Evolutionary conservation across 2,797 vertebrate genomes (phyloP), one percentile per base, ranked within the genome.

Genomic region (Paramormyrops hopkinsi): DNA sequence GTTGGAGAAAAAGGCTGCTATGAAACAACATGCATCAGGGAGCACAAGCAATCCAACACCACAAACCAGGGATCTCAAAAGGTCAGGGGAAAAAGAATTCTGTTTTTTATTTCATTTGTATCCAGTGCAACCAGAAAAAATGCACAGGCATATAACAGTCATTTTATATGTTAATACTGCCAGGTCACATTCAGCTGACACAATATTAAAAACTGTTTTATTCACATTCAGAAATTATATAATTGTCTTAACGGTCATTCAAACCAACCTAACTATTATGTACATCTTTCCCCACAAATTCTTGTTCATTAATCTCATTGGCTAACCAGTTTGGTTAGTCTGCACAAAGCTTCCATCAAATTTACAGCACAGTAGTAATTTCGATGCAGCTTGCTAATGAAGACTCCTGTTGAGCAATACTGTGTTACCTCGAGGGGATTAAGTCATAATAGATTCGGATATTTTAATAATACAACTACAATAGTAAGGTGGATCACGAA

Each of bases 381-480:
- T 73, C 41, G 19, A 46, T 46, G 82, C 44, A 37, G 65, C 29
- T 73, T 73, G 46, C 76, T 82, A 82, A 82, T 82, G 6, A 82
- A 82, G 76, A 82, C 37, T 82, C 76, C 19, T 41, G 37, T 46
- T 82, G 41, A 46, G 76, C 19, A 82, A 82, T 82, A 82, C 76
- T 44, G 76, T 46, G 19, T 44, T 44, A 82, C 76, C 41, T 46
- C 12, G 1, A 53, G 84, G 48, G n/a, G 29, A 59, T 29, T 87
- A 59, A 37, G 17, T 59, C 46, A 86, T 59, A 86, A 86, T 51
- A 51, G 46, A 53, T 59, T 25, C 53, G 25, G 51, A 56, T 87
- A 87, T 54, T 56, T 87, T 59, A 87, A 87, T 85, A 85, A 85
- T 85, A 22, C 53, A 87, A 56, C 51, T 59, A 59, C 37, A 87